Evolutionary conservation across 2,888 invertebrate species (phyloP), one percentile per base, ranked within the genome.

Genomic region (Idaea dimidiata): DNA sequence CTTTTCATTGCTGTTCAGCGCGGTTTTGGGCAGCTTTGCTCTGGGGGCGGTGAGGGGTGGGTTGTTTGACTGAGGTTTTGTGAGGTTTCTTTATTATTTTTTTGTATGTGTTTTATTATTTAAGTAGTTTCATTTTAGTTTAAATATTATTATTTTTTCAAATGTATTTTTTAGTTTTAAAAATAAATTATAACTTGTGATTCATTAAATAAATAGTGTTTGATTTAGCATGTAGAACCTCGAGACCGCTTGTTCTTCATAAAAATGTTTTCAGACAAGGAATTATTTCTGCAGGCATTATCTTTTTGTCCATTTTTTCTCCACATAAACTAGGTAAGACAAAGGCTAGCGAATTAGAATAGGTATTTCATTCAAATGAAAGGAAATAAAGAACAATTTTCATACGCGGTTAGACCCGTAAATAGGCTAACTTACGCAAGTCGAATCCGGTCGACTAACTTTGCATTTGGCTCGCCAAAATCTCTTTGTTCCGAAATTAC

Each of bases 401-500:
- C 55, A 64, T 62, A 67, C 62, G 58, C 54, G 60, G 59, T 64
- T 63, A 59, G 54, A 56, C 58, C 57, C 61, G 61, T 64, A 63
- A 63, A 65, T 62, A 67, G 58, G 60, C 59, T 58, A 64, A 62
- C 17, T 63, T 63, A 67, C 67, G 59, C 58, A 63, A 65, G 62
- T 62, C 59, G 59, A 62, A 54, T 64, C 57, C 62, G 61, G 59
- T 67, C 60, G 61, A 67, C 54, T 63, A 63, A 67, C 63, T 67
- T 67, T 64, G 64, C 61, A 64, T 62, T 65, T 59, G 60, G 62
- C 57, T 63, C 53, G 54, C 58, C 56, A 53, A 67, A 64, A 67
- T 67, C 67, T 67, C 65, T 67, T 67, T 67, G 67, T 67, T 67
- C 60, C 17, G 63, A 62, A 65, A 67, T 62, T 60, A 64, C 63